phyloP scores from a whole-genome alignment of 35 echinoderm and acorn worm species.

The Apostichopus japonicus region DNA sequence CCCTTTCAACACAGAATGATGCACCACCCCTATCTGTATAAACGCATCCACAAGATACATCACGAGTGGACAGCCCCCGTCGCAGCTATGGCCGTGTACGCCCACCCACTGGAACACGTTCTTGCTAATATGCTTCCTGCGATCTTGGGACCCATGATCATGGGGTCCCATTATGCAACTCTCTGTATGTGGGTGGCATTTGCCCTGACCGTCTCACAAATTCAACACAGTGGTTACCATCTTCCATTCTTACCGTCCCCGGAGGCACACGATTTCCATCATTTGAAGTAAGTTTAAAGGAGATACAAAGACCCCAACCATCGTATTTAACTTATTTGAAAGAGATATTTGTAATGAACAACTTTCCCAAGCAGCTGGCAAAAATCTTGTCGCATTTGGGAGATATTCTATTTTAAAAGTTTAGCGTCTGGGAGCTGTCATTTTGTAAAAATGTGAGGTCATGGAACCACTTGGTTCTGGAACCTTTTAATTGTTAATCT shows the following conservation, averaged over 20 bases:
- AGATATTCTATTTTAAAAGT: too few relatives aligned
- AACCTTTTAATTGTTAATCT: too few relatives aligned
- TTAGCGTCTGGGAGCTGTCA: too few relatives aligned
- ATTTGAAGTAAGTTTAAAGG: constrained; percentile 53
- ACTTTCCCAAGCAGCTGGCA: too few relatives aligned
- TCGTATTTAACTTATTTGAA: too few relatives aligned
- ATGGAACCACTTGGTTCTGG: too few relatives aligned
- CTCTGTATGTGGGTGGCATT: constrained; percentile 31
- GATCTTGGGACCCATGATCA: constrained; percentile 17
- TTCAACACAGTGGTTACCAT: constrained; percentile 50
- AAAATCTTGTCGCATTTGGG: too few relatives aligned
- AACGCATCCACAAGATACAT: constrained; percentile 60
- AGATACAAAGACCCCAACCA: not conserved
- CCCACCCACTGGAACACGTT: constrained; percentile 58
- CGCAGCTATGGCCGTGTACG: constrained; percentile 30
- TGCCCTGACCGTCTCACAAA: not conserved
- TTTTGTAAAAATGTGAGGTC: too few relatives aligned
- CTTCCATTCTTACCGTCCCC: constrained; percentile 58
- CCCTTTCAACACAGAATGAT: constrained; percentile 23
- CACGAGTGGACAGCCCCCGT: constrained; percentile 65
- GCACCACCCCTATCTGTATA: constrained; percentile 57
- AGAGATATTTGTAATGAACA: too few relatives aligned
- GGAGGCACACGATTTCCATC: constrained; percentile 58
- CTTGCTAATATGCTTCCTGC: constrained; percentile 24
- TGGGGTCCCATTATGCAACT: constrained; percentile 40